These are phyloP conservation scores for Diadema setosum DNA, from an alignment of 35 echinoderm and acorn worm species.

Conservation along the genomic window DNA sequence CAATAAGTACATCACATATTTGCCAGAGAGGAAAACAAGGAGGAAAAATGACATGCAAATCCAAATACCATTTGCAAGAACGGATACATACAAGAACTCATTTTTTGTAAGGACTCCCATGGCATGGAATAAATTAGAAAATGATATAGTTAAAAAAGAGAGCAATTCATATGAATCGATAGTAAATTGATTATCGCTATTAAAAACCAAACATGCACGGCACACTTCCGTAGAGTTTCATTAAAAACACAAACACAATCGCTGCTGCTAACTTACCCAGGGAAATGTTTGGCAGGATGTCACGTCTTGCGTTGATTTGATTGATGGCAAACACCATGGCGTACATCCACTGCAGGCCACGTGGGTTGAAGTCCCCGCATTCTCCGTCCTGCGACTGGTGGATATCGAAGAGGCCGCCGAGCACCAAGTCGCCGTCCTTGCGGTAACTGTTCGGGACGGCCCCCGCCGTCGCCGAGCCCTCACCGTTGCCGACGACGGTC, in stretches of 20 bases:
- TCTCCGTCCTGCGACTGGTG: slow-evolving; percentile 34
- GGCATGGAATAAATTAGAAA: too few relatives aligned
- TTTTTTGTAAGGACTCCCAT: too few relatives aligned
- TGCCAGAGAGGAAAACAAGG: too few relatives aligned
- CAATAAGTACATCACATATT: too few relatives aligned
- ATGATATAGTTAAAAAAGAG: too few relatives aligned
- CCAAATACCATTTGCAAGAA: too few relatives aligned
- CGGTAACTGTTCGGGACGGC: slow-evolving; percentile 3
- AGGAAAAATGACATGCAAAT: too few relatives aligned
- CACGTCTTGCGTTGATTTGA: slow-evolving; percentile 45
- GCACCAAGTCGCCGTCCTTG: slow-evolving; percentile 25
- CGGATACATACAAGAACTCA: too few relatives aligned
- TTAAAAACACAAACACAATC: too few relatives aligned
- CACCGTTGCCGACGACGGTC: neutral
- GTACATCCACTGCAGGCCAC: slow-evolving; percentile 70
- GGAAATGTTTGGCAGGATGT: slow-evolving; percentile 70
- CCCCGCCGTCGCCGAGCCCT: neutral
- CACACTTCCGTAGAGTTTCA: neutral
- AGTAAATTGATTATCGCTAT: too few relatives aligned
- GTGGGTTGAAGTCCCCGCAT: slow-evolving; percentile 27
- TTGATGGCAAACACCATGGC: slow-evolving; percentile 86
- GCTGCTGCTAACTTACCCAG: slow-evolving; percentile 91
- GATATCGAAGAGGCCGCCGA: slow-evolving; percentile 76
- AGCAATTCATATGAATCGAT: too few relatives aligned
- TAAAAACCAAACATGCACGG: neutral